Conservation (phyloP, 2,797 vertebrate genomes). For the Anolis apletophallus region DNA sequence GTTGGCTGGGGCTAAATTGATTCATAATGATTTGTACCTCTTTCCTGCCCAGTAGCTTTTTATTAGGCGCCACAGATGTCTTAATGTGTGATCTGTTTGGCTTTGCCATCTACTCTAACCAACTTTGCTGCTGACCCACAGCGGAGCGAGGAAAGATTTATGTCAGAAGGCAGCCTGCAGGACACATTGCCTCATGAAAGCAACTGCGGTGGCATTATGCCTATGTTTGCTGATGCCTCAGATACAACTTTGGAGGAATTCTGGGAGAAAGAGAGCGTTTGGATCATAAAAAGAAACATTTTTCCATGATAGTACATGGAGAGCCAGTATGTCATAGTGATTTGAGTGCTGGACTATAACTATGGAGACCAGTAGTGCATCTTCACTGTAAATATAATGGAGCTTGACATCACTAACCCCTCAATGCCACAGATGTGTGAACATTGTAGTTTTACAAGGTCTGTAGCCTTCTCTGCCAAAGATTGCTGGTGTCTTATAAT, state of each 20-base stretch:
- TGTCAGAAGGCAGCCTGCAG: neutral
- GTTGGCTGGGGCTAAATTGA: constrained; percentile 73
- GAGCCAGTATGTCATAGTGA: no score
- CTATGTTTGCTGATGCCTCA: neutral
- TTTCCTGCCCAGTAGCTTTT: constrained; percentile 73
- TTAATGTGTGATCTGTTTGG: constrained; percentile 62
- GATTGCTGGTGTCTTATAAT: no score
- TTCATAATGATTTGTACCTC: constrained; percentile 78
- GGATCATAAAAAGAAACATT: no score
- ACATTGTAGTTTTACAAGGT: no score
- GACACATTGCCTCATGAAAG: neutral
- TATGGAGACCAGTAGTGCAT: no score
- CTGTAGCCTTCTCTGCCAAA: no score
- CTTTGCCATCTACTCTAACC: constrained; percentile 45
- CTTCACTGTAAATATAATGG: no score
- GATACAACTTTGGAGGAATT: neutral
- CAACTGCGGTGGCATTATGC: neutral
- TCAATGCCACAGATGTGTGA: no score
- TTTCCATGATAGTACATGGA: no score
- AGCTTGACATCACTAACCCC: no score
- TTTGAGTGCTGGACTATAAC: no score
- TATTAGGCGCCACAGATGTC: constrained; percentile 75
- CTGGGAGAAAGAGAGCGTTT: neutral
- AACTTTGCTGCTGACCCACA: neutral
- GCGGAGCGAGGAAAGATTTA: constrained; percentile 10